Conservation (phyloP, 2,797 vertebrate genomes). For the Myiotriccus ornatus region DNA sequence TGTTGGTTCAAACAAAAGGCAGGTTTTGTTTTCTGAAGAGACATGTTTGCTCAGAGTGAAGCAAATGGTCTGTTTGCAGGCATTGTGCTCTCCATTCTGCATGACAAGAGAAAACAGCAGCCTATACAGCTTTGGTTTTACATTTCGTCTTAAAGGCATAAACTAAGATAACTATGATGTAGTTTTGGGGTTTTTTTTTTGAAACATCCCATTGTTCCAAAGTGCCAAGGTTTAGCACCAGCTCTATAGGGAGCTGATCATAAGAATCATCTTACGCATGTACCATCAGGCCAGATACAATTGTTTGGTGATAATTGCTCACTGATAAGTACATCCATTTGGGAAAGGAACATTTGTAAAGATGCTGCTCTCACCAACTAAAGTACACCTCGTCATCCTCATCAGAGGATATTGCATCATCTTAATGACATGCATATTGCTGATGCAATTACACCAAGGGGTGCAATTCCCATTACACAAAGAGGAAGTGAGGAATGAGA, state of each 20-base stretch:
- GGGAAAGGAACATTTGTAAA: not conserved
- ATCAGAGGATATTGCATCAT: not conserved
- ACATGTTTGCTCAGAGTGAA: not conserved
- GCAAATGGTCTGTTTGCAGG: not conserved
- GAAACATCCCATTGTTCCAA: not conserved
- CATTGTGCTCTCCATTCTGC: not conserved
- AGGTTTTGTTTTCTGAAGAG: not conserved
- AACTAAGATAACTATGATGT: not conserved
- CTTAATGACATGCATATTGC: not conserved
- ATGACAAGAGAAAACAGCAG: not conserved
- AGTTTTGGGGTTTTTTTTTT: too few relatives aligned
- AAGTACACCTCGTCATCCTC: not conserved
- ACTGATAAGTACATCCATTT: not conserved
- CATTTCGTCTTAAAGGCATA: not conserved
- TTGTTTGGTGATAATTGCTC: not conserved
- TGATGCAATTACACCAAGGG: not conserved
- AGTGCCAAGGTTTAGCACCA: not conserved
- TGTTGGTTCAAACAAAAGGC: not conserved
- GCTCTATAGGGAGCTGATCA: not conserved
- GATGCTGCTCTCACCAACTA: not conserved
- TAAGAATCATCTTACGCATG: not conserved
- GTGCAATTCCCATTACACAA: not conserved
- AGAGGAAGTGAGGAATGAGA: not conserved
- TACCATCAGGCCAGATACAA: not conserved
- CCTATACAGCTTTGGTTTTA: not conserved